These are phyloP conservation scores for Lepidocolaptes lacrymiger DNA, from an alignment of 2,797 vertebrate species.

Conservation along the genomic window DNA sequence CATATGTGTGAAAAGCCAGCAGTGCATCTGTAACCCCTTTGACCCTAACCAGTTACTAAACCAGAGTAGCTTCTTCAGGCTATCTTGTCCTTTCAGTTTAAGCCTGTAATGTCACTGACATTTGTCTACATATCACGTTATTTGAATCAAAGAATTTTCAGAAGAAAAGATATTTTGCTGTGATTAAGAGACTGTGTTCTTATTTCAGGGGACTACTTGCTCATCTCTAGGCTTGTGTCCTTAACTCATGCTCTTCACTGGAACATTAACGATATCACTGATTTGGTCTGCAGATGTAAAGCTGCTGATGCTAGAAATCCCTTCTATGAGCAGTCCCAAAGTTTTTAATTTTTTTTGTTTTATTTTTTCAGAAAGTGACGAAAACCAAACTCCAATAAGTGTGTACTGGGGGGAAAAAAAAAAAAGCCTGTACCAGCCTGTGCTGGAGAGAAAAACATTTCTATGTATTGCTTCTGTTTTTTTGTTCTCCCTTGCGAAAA, in stretches of 20 bases:
- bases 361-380: background rate
- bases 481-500: background rate
- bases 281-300: background rate
- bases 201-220: background rate
- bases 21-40: conserved; percentile 3
- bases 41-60: conserved; percentile 34
- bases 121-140: conserved; percentile 38
- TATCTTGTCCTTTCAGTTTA: conserved; percentile 35
- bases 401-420: too few species aligned
- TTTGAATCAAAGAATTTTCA: background rate
- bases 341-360: background rate
- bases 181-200: background rate
- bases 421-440: background rate
- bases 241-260: background rate
- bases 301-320: background rate
- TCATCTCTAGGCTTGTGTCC: background rate
- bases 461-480: background rate
- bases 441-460: background rate
- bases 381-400: background rate
- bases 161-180: background rate
- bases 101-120: conserved; percentile 36
- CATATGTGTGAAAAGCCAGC: background rate
- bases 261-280: background rate
- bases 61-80: background rate
- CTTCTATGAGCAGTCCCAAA: background rate